phyloP scores from a whole-genome alignment of 2,113 vertebrate genomes.

The Pterocles orientalis region DNA sequence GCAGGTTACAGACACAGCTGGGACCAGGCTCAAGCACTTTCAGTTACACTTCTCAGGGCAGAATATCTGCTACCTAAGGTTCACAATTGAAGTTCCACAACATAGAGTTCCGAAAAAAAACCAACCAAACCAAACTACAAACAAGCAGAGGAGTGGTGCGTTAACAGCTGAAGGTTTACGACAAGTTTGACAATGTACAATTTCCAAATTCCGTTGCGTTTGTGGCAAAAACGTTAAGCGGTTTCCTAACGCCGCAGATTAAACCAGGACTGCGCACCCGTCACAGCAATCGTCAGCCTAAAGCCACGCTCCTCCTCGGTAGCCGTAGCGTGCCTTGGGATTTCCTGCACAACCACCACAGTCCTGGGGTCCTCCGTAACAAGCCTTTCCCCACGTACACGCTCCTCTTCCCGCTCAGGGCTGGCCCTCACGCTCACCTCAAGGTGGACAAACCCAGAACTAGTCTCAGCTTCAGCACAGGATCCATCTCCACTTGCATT shows the following conservation, averaged over 20 bases:
- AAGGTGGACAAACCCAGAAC: background rate
- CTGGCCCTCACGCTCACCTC: background rate
- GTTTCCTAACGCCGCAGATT: background rate
- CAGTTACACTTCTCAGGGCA: background rate
- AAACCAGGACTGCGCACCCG: fast-evolving
- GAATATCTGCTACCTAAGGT: constrained; percentile 1
- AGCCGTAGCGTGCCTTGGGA: fast-evolving
- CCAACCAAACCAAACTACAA: background rate
- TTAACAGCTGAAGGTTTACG: background rate
- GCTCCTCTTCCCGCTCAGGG: fast-evolving
- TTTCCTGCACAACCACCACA: fast-evolving
- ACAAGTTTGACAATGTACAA: background rate
- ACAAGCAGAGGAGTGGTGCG: background rate
- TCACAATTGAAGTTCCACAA: constrained; percentile 6
- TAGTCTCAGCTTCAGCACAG: background rate
- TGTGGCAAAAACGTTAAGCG: background rate
- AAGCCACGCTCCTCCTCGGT: fast-evolving
- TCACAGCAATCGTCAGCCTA: background rate
- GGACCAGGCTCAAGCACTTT: background rate
- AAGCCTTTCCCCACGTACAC: fast-evolving
- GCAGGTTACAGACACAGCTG: fast-evolving
- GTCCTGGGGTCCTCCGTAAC: background rate
- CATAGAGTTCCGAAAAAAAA: background rate
- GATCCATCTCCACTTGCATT: constrained; percentile 34
- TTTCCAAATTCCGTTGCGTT: background rate